Conservation (phyloP, 2,888 invertebrate species). For the Lycocerus yunnanus region DNA sequence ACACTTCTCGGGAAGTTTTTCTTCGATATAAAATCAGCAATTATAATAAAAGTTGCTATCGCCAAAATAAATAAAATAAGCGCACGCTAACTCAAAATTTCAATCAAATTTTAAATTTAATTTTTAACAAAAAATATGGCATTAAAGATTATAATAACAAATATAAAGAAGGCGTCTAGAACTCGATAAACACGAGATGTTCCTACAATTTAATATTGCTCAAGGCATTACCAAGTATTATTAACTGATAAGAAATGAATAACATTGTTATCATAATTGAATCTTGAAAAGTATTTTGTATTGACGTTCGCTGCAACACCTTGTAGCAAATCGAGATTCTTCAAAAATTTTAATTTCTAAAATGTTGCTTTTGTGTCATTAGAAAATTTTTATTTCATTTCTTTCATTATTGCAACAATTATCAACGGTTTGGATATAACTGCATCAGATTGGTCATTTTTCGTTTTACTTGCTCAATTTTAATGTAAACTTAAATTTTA, state of each 20-base stretch:
- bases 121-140: slow-evolving; percentile 4
- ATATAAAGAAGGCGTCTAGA: slow-evolving; percentile 42
- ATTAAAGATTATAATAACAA: slow-evolving; percentile 31
- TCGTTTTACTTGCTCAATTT: not conserved
- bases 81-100: not conserved
- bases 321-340: slow-evolving; percentile 13
- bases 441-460: not conserved
- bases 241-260: slow-evolving; percentile 52
- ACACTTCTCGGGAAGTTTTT: not conserved
- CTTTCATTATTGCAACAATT: not conserved
- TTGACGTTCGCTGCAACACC: slow-evolving; percentile 21
- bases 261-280: slow-evolving; percentile 56
- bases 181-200: slow-evolving; percentile 43
- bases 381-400: not conserved
- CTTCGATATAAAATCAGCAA: not conserved
- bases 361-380: not conserved
- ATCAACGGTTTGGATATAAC: not conserved
- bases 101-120: not conserved
- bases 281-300: slow-evolving; percentile 45
- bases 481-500: no score
- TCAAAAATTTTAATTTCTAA: slow-evolving; percentile 3
- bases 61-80: not conserved
- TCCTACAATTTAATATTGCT: slow-evolving; percentile 42
- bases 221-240: slow-evolving; percentile 48
- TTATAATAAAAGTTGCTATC: not conserved